A percentile compares a stretch with the other conserved stretches of the same genome.
Evolutionary conservation across 2,797 vertebrate species (phyloP).

Genomic region (Spinus pinus): DNA sequence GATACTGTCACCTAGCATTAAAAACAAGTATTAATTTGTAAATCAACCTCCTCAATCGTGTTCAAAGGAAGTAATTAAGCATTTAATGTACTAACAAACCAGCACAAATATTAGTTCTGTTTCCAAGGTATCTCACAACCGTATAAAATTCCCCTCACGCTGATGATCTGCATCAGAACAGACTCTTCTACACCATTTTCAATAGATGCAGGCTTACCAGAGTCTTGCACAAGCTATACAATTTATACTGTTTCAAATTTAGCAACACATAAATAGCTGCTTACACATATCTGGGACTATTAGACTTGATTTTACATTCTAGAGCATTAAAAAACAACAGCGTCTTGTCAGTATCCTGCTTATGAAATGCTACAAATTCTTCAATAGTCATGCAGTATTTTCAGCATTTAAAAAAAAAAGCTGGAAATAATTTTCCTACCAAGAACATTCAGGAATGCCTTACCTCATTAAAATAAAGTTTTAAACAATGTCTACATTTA

Average conservation of each 20-base stretch:
- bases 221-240: background rate
- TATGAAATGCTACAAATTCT: background rate
- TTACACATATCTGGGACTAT: background rate
- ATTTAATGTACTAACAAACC: constrained; percentile 29
- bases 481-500: constrained; percentile 41
- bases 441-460: background rate
- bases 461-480: constrained; percentile 4
- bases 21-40: constrained; percentile 37
- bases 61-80: constrained; percentile 37
- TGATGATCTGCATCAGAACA: background rate
- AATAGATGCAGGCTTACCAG: background rate
- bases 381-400: background rate
- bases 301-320: constrained; percentile 10
- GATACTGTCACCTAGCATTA: constrained; percentile 45
- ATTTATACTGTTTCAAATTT: background rate
- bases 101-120: constrained; percentile 38
- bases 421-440: background rate
- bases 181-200: background rate
- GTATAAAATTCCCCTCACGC: background rate
- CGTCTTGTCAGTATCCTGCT: background rate
- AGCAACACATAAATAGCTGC: background rate
- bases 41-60: background rate
- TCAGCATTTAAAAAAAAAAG: background rate
- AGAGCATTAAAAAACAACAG: background rate
- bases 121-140: constrained; percentile 2